Percentiles rank a stretch among this genome's conserved stretches.
phyloP scores from a whole-genome alignment of 1,140 invertebrate species.

The Vollenhovia emeryi region DNA sequence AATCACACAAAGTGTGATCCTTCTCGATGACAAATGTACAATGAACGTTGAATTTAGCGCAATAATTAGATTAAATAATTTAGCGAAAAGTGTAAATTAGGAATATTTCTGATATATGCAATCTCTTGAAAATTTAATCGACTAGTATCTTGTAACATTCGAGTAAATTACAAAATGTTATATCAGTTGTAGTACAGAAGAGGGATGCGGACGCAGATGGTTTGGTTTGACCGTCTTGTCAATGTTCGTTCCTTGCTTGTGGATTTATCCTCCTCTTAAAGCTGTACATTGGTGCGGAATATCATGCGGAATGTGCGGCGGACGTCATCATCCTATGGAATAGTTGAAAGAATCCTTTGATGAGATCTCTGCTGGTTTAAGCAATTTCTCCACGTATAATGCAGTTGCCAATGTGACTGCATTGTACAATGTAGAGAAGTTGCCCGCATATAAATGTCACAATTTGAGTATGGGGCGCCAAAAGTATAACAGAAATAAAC shows the following conservation, averaged over 20 bases:
- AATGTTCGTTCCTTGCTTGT: slow-evolving; percentile 95
- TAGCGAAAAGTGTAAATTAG: not conserved
- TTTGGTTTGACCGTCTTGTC: slow-evolving; percentile 94
- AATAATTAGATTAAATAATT: slow-evolving; percentile 5
- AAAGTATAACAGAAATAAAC: slow-evolving; percentile 84
- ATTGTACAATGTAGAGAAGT: no score
- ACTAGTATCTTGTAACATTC: not conserved
- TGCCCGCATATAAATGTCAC: slow-evolving; percentile 83
- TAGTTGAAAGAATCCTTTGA: slow-evolving; percentile 84
- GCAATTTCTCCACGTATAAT: slow-evolving; percentile 61
- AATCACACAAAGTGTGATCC: no score
- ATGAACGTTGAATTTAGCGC: no score
- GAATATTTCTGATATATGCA: not conserved
- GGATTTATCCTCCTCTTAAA: slow-evolving; percentile 95
- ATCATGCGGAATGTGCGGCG: slow-evolving; percentile 92
- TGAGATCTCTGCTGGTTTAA: slow-evolving; percentile 80
- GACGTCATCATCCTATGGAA: slow-evolving; percentile 90
- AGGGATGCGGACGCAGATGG: slow-evolving; percentile 89
- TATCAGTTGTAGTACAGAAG: slow-evolving; percentile 85
- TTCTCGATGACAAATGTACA: no score
- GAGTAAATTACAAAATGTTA: slow-evolving; percentile 35
- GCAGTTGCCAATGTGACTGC: slow-evolving; percentile 81
- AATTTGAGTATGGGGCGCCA: slow-evolving; percentile 81
- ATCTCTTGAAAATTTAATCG: not conserved
- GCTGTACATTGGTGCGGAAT: slow-evolving; percentile 94